Evolutionary conservation across 2,797 vertebrate genomes (phyloP).

Genomic region (Buceros bicornis): DNA sequence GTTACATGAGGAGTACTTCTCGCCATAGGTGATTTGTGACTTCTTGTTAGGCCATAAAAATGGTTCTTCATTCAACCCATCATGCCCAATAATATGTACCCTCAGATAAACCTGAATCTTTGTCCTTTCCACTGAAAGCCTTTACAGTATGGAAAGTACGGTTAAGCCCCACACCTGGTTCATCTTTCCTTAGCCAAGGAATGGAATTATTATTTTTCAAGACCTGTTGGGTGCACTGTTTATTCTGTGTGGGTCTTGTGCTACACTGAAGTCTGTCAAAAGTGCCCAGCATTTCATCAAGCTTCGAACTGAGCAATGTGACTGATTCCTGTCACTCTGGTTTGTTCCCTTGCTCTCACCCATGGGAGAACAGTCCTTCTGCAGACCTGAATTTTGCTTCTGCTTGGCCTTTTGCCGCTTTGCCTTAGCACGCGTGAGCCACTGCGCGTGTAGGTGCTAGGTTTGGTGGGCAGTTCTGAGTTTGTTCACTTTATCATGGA

Average conservation of each 20-base stretch:
- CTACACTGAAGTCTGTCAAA: background rate
- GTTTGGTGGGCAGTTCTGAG: background rate
- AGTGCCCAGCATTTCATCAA: background rate
- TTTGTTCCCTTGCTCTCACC: background rate
- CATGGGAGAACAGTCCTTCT: background rate
- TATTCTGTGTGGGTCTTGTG: background rate
- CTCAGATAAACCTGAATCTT: background rate
- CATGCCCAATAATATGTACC: background rate
- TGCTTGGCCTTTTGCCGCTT: background rate
- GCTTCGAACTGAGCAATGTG: background rate
- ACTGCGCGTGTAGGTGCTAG: background rate
- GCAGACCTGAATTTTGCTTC: background rate
- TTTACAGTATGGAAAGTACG: background rate
- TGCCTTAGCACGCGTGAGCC: fast-evolving
- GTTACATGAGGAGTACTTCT: background rate
- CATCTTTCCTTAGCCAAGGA: background rate
- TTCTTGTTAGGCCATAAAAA: background rate
- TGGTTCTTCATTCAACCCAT: background rate
- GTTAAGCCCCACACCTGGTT: background rate
- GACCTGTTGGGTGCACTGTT: background rate
- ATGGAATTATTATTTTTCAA: background rate
- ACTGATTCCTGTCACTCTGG: background rate
- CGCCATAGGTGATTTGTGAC: background rate
- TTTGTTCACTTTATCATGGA: background rate
- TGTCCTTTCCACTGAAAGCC: background rate